Evolutionary conservation across 2,797 vertebrate species (phyloP).

Genomic region (Enteromius anoplus): DNA sequence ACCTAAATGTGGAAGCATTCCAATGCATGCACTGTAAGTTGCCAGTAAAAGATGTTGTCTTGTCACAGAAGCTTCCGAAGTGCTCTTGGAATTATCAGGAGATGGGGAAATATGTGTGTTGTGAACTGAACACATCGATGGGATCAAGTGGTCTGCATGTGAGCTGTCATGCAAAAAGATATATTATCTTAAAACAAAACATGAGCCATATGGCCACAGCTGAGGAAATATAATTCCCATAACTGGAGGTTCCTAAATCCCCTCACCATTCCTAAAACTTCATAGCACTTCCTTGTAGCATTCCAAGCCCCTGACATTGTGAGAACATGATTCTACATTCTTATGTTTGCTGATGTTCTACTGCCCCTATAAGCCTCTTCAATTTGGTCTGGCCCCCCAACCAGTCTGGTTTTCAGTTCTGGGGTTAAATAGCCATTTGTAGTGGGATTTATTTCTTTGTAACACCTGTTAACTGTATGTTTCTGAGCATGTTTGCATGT

Average conservation of each 20-base stretch:
- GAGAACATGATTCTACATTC: constrained; percentile 25
- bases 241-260: neutral
- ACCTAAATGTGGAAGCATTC: neutral
- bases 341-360: constrained; percentile 1
- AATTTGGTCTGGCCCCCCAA: neutral
- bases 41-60: neutral
- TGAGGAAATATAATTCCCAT: constrained; percentile 21
- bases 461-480: neutral
- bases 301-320: constrained; percentile 27
- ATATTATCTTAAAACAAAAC: constrained; percentile 22
- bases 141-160: constrained; percentile 26
- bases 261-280: constrained; percentile 12
- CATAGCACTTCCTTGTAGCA: constrained; percentile 9
- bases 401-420: neutral
- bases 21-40: neutral
- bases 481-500: neutral
- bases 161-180: constrained; percentile 12
- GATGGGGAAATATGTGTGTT: constrained; percentile 9
- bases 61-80: neutral
- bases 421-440: neutral
- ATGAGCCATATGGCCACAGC: constrained; percentile 25
- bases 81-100: constrained; percentile 6
- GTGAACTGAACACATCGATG: constrained; percentile 27
- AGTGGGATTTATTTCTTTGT: neutral
- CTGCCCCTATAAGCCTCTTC: neutral